phyloP scores from a whole-genome alignment of 1,140 invertebrate species.

The Pseudomyrmex flavicornis region DNA sequence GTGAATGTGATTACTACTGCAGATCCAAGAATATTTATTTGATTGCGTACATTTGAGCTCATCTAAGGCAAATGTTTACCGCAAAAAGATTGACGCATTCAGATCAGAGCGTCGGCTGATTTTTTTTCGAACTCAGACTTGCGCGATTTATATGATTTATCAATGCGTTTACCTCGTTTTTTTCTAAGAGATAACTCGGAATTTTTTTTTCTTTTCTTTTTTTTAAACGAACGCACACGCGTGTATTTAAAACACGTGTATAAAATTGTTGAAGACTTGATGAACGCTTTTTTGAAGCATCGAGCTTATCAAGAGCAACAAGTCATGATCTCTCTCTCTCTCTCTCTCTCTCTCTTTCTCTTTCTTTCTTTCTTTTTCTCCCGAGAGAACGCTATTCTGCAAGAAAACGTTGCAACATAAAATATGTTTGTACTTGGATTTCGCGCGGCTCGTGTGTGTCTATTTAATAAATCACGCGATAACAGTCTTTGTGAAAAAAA shows the following conservation, averaged over 20 bases:
- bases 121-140: neutral
- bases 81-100: conserved; percentile 11
- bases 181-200: conserved; percentile 29
- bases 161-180: neutral
- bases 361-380: no score
- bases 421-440: conserved; percentile 2
- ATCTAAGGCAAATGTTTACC: conserved; percentile 32
- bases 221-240: neutral
- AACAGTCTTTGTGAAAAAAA: neutral
- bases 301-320: conserved; percentile 6
- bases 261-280: neutral
- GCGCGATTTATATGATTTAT: conserved; percentile 26
- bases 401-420: conserved; percentile 12
- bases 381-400: neutral
- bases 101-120: conserved; percentile 39
- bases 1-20: neutral
- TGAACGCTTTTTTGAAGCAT: neutral
- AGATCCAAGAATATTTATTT: conserved; percentile 9
- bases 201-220: neutral
- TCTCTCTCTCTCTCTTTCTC: no score
- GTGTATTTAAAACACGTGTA: neutral
- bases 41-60: conserved; percentile 23
- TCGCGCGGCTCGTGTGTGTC: neutral
- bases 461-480: conserved; percentile 43
- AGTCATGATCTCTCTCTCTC: conserved; percentile 19